Evolutionary conservation across 1,140 invertebrate genomes (phyloP), one percentile per base, ranked within the genome.

Genomic region (Lethrus apterus): DNA sequence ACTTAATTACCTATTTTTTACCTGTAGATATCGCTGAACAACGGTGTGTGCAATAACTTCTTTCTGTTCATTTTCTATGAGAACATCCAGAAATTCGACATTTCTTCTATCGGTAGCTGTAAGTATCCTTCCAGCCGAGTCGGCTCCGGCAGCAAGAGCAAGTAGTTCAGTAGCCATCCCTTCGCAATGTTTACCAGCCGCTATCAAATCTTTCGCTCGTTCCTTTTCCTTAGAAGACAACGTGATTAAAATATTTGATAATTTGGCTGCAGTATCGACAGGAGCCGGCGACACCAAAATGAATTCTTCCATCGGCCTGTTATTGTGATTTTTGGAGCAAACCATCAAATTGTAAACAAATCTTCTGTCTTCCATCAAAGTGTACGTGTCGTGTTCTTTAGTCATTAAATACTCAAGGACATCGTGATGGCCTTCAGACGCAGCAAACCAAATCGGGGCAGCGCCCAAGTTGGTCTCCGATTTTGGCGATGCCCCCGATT

Each of bases 311-410:
- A 99, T 90, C 1, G 95, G 93, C 57, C 91, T 88, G 67, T 98
- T 97, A 54, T 93, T 86, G 68, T 91, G 84, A 57, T 92, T 90
- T 70, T 98, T 98, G 7, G 94, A 95, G 67, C 93, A 95, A 3
- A 97, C 84, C 92, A 98, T 99, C 59, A 99, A 73, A 67, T 99
- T 98, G 70, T 96, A 97, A 17, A 99, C 90, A 67, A 98, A 99
- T 70, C 90, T 83, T 64, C 86, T 84, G 65, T 98, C 95, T 57
- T 98, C 94, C 89, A 99, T 97, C 0, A 99, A 71, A 1, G 83
- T 82, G 57, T 98, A 92, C 0, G 93, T 94, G 60, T 97, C 94
- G 65, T 98, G 94, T 63, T 98, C 94, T 67, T 97, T 95, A 57
- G 91, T 90, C 72, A 99, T 82, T 20, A 99, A 74, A 68, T 95